phyloP scores from a whole-genome alignment of 2,888 invertebrate genomes.

The Microctonus aethiopoides region DNA sequence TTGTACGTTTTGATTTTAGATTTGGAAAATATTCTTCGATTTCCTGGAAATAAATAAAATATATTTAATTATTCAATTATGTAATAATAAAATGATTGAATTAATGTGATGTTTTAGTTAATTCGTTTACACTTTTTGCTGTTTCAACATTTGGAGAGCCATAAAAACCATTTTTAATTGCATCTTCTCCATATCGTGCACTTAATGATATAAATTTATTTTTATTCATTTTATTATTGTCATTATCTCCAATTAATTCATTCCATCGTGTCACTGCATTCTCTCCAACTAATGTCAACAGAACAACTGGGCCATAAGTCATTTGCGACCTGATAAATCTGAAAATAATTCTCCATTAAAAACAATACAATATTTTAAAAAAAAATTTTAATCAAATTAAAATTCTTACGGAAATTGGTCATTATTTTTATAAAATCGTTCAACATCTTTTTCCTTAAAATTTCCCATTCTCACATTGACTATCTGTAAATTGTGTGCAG shows the following conservation, averaged over 20 bases:
- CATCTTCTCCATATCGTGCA: conserved; percentile 76
- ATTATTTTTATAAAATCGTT: conserved; percentile 73
- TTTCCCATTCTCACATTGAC: conserved; percentile 79
- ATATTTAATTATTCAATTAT: too few species aligned
- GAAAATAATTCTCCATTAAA: conserved; percentile 36
- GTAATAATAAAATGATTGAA: not conserved
- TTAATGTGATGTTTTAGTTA: too few species aligned
- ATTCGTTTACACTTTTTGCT: conserved; percentile 67
- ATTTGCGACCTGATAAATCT: conserved; percentile 75
- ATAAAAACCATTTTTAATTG: conserved; percentile 78
- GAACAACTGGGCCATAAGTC: conserved; percentile 77
- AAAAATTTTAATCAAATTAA: conserved; percentile 64
- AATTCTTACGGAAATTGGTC: conserved; percentile 66
- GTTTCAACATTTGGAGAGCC: conserved; percentile 72
- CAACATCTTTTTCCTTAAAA: conserved; percentile 75
- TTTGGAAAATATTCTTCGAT: conserved; percentile 75
- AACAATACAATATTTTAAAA: conserved; percentile 15
- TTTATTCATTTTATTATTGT: conserved; percentile 34
- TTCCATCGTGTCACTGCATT: conserved; percentile 74
- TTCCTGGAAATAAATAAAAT: too few species aligned
- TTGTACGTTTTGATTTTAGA: conserved; percentile 62
- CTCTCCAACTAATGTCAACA: conserved; percentile 80
- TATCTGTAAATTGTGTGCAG: conserved; percentile 67
- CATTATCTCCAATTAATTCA: conserved; percentile 73
- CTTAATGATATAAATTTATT: conserved; percentile 72